Evolutionary conservation across 2,797 vertebrate genomes (phyloP).

Genomic region (Dallia pectoralis): DNA sequence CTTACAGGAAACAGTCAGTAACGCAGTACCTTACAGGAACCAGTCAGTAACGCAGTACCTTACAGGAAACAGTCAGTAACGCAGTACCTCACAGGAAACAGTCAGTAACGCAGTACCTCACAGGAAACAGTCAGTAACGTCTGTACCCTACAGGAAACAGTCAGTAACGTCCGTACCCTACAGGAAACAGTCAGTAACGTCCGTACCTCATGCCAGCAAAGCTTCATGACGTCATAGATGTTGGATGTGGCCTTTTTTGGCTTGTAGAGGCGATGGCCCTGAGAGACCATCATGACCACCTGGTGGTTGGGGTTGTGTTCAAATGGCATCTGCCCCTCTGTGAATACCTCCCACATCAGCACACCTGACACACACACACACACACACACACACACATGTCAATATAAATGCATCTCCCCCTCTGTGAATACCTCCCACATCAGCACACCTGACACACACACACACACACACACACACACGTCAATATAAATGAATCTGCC

Average conservation of each 20-base stretch:
- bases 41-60: too few relatives aligned
- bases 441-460: conserved; percentile 4
- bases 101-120: too few relatives aligned
- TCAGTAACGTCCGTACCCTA: conserved; percentile 66
- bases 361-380: conserved; percentile 74
- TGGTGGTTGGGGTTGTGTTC: conserved; percentile 88
- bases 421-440: too few relatives aligned
- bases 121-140: too few relatives aligned
- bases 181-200: not conserved
- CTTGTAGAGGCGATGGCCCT: conserved; percentile 83
- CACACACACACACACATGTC: not conserved
- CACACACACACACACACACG: conserved; percentile 13
- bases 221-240: conserved; percentile 86
- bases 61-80: too few relatives aligned
- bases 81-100: too few relatives aligned
- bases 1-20: too few relatives aligned
- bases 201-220: conserved; percentile 88
- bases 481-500: too few relatives aligned
- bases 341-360: conserved; percentile 96
- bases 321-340: conserved; percentile 91
- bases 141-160: too few relatives aligned
- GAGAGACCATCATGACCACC: conserved; percentile 86
- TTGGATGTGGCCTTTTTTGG: conserved; percentile 80
- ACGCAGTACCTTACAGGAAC: too few relatives aligned
- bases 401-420: too few relatives aligned